These are phyloP conservation scores for Serilophus lunatus DNA, from an alignment of 2,113 vertebrate species.

Conservation along the genomic window DNA sequence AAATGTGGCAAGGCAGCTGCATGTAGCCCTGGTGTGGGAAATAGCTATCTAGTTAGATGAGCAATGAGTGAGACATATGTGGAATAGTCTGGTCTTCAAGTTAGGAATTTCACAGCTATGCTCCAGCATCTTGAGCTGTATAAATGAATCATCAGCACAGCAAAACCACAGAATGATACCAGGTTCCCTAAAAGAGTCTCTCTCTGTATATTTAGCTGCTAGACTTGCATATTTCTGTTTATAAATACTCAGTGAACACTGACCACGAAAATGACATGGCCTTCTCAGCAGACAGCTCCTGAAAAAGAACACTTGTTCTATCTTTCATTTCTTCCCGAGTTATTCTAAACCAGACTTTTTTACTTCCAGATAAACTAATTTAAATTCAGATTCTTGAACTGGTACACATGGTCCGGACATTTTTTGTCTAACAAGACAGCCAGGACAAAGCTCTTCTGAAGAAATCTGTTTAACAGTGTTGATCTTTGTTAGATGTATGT, in stretches of 20 bases:
- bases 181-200: slow-evolving; percentile 18
- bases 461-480: background rate
- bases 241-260: slow-evolving; percentile 32
- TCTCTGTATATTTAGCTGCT: background rate
- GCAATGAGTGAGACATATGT: background rate
- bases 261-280: background rate
- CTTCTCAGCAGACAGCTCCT: slow-evolving; percentile 3
- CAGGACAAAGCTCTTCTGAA: background rate
- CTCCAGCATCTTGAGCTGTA: background rate
- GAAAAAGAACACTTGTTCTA: background rate
- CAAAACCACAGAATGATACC: background rate
- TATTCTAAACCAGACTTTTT: background rate
- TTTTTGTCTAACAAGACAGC: background rate
- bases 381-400: background rate
- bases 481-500: background rate
- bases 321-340: background rate
- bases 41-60: background rate
- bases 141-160: slow-evolving; percentile 38
- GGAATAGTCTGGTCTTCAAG: background rate
- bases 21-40: background rate
- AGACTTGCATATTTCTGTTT: slow-evolving; percentile 49
- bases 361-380: background rate
- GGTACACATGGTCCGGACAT: background rate
- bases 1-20: background rate
- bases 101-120: slow-evolving; percentile 24